Percentiles rank a stretch among this genome's conserved stretches.
phyloP scores from a whole-genome alignment of 2,113 vertebrate species.

The Euleptes europaea region DNA sequence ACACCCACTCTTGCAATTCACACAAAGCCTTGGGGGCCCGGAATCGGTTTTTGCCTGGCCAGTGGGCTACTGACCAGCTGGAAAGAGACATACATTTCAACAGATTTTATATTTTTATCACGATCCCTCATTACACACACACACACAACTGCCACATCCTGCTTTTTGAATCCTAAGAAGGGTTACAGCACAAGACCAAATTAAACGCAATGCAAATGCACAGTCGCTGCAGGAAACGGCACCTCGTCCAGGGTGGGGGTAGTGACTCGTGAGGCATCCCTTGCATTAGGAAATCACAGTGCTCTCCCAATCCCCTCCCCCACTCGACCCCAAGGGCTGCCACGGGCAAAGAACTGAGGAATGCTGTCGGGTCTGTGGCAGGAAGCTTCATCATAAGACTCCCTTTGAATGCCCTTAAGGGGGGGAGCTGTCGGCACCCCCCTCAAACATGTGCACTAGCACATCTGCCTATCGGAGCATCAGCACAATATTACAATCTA shows the following conservation, averaged over 20 bases:
- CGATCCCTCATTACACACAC: neutral
- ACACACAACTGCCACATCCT: neutral
- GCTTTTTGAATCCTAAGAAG: neutral
- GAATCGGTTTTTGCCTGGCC: neutral
- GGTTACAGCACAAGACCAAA: neutral
- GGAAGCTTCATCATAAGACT: neutral
- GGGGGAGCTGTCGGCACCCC: neutral
- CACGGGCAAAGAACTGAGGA: neutral
- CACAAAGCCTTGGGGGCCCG: neutral
- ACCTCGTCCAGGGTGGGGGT: neutral
- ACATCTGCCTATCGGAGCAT: neutral
- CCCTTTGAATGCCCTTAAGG: neutral
- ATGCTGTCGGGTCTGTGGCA: no score
- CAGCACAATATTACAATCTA: no score
- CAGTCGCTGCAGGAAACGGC: neutral
- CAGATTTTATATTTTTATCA: neutral
- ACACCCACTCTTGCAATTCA: neutral
- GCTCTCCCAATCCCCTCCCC: neutral
- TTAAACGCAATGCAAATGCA: neutral
- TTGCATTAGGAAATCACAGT: neutral
- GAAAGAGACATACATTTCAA: neutral
- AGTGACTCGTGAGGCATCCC: neutral
- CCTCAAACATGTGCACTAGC: neutral
- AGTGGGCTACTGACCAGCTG: neutral
- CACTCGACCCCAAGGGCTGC: neutral